phyloP scores from a whole-genome alignment of 2,888 invertebrate genomes.

The Pachliopta kotzebuea region DNA sequence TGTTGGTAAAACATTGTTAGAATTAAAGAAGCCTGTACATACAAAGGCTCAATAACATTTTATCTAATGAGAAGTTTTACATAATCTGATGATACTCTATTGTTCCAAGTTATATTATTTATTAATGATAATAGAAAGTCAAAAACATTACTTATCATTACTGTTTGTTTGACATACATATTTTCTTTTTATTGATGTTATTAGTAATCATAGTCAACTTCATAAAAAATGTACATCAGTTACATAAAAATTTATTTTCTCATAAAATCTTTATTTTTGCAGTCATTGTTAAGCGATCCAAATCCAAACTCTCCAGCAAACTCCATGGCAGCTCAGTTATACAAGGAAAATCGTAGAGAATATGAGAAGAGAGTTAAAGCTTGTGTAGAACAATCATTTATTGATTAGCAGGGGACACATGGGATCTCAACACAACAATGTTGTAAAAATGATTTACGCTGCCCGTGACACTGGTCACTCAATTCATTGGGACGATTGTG shows the following conservation, averaged over 20 bases:
- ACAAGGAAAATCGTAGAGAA: constrained; percentile 99
- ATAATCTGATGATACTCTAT: neutral
- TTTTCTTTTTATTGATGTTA: too few species aligned
- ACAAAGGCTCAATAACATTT: neutral
- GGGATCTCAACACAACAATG: constrained; percentile 51
- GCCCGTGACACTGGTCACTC: constrained; percentile 47
- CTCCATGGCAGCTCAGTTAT: constrained; percentile 99
- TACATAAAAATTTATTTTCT: neutral
- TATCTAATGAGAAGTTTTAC: neutral
- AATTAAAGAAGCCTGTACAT: too few species aligned
- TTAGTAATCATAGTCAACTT: too few species aligned
- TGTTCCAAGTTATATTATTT: neutral
- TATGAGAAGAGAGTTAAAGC: constrained; percentile 99
- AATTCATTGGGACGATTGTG: constrained; percentile 67
- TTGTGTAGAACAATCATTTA: constrained; percentile 99
- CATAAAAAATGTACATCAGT: neutral
- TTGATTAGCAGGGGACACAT: constrained; percentile 85
- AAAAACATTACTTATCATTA: neutral
- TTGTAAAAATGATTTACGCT: constrained; percentile 41
- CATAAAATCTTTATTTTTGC: constrained; percentile 69
- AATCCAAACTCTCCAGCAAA: constrained; percentile 99
- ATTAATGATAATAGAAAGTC: neutral
- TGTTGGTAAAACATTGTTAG: too few species aligned
- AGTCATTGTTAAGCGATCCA: constrained; percentile 99
- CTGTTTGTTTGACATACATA: neutral